Conservation (phyloP, 2,797 vertebrate genomes). For the Petrocephalus schoutedeni region DNA sequence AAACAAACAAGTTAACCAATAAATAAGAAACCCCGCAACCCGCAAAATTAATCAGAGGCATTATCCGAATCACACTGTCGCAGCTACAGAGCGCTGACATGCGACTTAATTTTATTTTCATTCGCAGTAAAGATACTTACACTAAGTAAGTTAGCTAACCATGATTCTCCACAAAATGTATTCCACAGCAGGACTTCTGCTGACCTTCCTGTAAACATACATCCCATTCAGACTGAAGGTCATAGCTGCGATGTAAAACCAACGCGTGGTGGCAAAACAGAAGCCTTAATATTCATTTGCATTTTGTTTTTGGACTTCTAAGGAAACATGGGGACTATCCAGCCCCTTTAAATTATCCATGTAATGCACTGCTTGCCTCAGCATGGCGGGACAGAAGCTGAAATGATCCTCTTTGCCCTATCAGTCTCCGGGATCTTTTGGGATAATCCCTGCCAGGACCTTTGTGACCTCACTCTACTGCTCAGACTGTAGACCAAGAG, state of each 20-base stretch:
- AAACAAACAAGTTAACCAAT: no score
- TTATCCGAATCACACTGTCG: neutral
- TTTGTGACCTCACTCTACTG: neutral
- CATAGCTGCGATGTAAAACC: neutral
- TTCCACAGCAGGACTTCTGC: neutral
- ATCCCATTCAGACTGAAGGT: neutral
- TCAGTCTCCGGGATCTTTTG: constrained; percentile 31
- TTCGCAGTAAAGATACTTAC: neutral
- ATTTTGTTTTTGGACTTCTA: neutral
- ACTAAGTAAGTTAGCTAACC: neutral
- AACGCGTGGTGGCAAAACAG: neutral
- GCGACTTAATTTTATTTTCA: neutral
- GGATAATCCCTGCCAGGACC: constrained; percentile 27
- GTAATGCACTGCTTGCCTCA: constrained; percentile 24
- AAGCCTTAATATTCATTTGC: neutral
- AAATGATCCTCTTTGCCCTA: constrained; percentile 22
- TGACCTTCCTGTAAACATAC: neutral
- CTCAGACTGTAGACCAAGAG: neutral
- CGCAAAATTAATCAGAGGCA: neutral
- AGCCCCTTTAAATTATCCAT: constrained; percentile 25
- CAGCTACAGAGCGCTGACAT: neutral
- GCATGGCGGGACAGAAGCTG: constrained; percentile 26
- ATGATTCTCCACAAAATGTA: neutral
- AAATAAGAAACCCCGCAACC: no score
- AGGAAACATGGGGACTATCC: constrained; percentile 7